Base-by-base conservation (phyloP, 2,113 vertebrate species). In the Mastomys coucha region DNA sequence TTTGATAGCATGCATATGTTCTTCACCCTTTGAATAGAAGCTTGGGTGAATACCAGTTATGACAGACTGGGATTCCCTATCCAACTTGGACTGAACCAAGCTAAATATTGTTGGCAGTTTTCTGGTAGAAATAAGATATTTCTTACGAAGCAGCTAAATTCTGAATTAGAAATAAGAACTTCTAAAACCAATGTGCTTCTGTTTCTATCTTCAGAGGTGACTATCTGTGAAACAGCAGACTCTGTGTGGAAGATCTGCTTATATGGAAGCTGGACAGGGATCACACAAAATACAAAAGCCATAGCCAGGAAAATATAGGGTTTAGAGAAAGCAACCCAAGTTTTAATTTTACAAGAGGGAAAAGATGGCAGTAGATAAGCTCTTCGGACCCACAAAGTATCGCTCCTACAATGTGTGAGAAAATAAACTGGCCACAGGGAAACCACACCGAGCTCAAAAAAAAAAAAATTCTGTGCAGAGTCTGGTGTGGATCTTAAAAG, bases 1-100 rank as follows among this genome's bases (percentile, higher is more conserved):
- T 95, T 98, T 98, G 97, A 98, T 98, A 98, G 97, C 95, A 98
- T 80, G 95, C 98, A 98, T 96, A 94, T 98, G 98, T 97, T 97
- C 93, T 75, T 98, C 73, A 70, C 73, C 88, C 96, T 96, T 91
- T 82, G 94, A 98, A 88, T 95, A 93, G 93, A 67, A 98, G 91
- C 95, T 96, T 10, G 60, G 70, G 72, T 84, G 93, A 97, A 91
- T 91, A 97, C 96, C 98, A 98, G 97, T 98, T 98, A 97, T 96
- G 98, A 98, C 95, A 98, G 93, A 98, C 98, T 98, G 98, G 97
- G 97, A 95, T 92, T 75, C 84, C 22, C 58, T 98, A 98, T 97
- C 95, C 97, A 98, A 98, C 97, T 88, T 88, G 84, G 84, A 84
- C 84, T 98, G 97, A 98, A 96, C 97, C 97, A 98, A 98, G 87